phyloP scores from a whole-genome alignment of 2,113 vertebrate genomes.

The Sapayoa aenigma region DNA sequence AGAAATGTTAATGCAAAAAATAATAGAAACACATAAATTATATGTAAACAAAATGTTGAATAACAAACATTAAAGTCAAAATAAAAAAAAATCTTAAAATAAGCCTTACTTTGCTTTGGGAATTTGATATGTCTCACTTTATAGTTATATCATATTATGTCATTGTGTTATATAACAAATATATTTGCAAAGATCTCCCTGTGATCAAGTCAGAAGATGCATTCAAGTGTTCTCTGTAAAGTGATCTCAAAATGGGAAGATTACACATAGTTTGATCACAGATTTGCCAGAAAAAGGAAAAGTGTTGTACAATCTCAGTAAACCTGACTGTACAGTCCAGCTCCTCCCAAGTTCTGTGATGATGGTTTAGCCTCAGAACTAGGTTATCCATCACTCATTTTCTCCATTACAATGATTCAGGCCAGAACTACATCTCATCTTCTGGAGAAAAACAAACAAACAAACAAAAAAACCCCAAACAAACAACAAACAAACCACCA shows the following conservation, averaged over 20 bases:
- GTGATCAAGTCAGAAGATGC: background rate
- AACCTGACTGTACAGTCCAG: background rate
- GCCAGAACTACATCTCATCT: background rate
- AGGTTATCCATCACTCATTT: background rate
- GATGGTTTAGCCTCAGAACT: background rate
- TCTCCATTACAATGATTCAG: background rate
- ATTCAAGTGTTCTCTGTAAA: background rate
- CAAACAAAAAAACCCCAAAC: no score
- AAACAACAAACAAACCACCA: no score
- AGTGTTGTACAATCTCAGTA: background rate
- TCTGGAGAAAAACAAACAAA: background rate
- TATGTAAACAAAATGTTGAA: background rate
- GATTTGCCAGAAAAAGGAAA: background rate
- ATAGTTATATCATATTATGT: no score
- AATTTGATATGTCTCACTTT: background rate
- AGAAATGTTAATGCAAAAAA: background rate
- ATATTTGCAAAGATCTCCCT: background rate
- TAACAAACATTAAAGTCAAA: background rate
- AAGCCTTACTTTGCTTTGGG: accelerated
- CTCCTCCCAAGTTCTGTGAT: accelerated
- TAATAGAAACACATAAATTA: background rate
- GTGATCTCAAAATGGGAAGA: background rate
- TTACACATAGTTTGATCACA: no score
- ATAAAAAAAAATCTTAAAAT: background rate
- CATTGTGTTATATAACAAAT: background rate